Base-by-base conservation (phyloP, 2,888 invertebrate genomes). In the Diabrotica balteata region DNA sequence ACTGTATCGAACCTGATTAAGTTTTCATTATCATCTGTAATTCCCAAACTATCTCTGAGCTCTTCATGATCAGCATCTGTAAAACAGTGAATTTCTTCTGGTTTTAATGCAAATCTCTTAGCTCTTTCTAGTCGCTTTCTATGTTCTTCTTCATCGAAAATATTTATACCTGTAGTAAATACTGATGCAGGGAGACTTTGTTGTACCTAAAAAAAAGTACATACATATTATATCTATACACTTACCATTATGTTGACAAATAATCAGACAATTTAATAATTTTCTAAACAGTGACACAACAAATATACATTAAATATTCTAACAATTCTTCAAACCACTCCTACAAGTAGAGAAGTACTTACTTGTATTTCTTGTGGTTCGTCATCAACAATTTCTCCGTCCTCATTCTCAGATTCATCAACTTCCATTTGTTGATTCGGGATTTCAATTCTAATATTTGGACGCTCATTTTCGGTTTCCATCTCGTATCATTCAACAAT, bases 1-100 rank as follows among this genome's bases (percentile, higher is more conserved):
- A 95, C 83, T 22, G 92, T 89, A 82, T 94, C 92, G 76, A 92
- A 87, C 72, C 92, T 86, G 72, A 89, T 86, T 79, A 90, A 88
- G 75, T 88, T 86, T 78, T 90, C 89, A 79, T 87, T 88, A 44
- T 86, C 87, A 76, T 86, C 84, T 73, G 85, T 86, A 49, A 88
- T 84, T 7, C 88, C 88, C 79, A 90, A 84, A 79, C 89, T 90
- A 66, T 74, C 81, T 77, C 81, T 75, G 8, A 84, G 72, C 10
- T 80, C 74, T 71, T 79, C 77, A 22, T 83, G 70, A 71, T 88
- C 85, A 58, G 85, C 81, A 57, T 86, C 84, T 0, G 82, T 82
- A 57, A 85, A 79, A 10, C 78, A 80, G 67, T 82, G 82, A 8
- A 80, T 76, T 75, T 86, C 85, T 4, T 83, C 80, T 0, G 83